Evolutionary conservation across 2,797 vertebrate species (phyloP).

Genomic region (Micrastur ruficollis): DNA sequence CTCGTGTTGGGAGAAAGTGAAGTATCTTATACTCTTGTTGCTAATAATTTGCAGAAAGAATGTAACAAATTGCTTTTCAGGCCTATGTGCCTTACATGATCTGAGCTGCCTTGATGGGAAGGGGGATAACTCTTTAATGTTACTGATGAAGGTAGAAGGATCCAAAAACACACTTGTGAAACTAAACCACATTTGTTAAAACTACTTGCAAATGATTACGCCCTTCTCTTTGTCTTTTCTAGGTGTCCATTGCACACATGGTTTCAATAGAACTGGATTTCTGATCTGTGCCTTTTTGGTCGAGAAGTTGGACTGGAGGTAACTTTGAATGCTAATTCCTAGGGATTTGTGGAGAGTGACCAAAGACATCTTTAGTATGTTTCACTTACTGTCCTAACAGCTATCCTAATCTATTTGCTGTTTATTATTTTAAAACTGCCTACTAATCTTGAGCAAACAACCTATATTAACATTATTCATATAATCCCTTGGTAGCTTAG

Average conservation of each 20-base stretch:
- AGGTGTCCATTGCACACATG: slow-evolving; percentile 99
- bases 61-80: background rate
- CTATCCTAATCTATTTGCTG: background rate
- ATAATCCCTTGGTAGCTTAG: background rate
- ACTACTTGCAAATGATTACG: background rate
- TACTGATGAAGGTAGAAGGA: background rate
- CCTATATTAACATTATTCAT: background rate
- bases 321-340: slow-evolving; percentile 57
- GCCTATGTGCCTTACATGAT: background rate
- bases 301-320: slow-evolving; percentile 99
- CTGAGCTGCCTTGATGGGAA: background rate
- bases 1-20: background rate
- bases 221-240: slow-evolving; percentile 55
- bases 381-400: background rate
- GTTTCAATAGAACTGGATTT: slow-evolving; percentile 97
- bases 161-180: background rate
- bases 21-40: background rate
- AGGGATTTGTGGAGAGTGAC: background rate
- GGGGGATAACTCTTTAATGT: background rate
- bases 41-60: background rate
- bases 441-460: background rate
- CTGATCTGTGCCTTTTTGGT: slow-evolving; percentile 97
- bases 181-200: background rate
- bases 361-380: background rate
- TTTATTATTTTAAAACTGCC: background rate